Evolutionary conservation across 1,140 invertebrate genomes (phyloP), one percentile per base, ranked within the genome.

Genomic region (Streblospio benedicti): DNA sequence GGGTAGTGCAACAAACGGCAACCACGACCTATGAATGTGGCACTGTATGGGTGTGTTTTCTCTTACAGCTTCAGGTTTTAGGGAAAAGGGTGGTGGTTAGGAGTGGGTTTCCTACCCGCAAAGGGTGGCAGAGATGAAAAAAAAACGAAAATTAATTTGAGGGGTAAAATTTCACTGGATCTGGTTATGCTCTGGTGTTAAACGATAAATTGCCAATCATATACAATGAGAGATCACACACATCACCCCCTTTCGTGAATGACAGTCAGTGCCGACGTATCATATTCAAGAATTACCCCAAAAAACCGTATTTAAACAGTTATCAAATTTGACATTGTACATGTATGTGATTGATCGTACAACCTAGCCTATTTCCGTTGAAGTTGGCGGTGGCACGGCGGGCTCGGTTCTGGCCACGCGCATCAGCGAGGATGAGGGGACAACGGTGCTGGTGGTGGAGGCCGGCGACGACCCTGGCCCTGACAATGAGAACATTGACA

Each of bases 341-440:
- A 9, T 9, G 35, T n/a, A n/a, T 38, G 9, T n/a, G 9, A n/a
- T 9, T 38, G 35, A n/a, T 38, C 35, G 30, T 52, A 52, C 25
- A 27, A 25, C 18, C n/a, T 23, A 35, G 27, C 38, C 41, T 20
- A 4, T 31, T 60, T 28, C 78, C 58, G 70, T 76, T 67, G 80
- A 90, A 59, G 85, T 97, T n/a, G 95, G 95, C 0, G 90, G 86
- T 0, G 94, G 94, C 9, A 96, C 93, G 0, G 91, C 93, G 67
- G 94, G 92, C 0, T 90, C 90, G 2, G 93, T 97, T n/a, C 79
- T 97, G 6, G 93, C 93, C 0, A 95, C 88, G 76, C 83, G 94
- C 12, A 77, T 97, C 27, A 88, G 88, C 0, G 93, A 97, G 66
- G 75, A 84, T 61, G 70, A 67, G 0, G 60, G 85, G 25, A 55